phyloP scores from a whole-genome alignment of 2,113 vertebrate species.

The Isurus oxyrinchus region DNA sequence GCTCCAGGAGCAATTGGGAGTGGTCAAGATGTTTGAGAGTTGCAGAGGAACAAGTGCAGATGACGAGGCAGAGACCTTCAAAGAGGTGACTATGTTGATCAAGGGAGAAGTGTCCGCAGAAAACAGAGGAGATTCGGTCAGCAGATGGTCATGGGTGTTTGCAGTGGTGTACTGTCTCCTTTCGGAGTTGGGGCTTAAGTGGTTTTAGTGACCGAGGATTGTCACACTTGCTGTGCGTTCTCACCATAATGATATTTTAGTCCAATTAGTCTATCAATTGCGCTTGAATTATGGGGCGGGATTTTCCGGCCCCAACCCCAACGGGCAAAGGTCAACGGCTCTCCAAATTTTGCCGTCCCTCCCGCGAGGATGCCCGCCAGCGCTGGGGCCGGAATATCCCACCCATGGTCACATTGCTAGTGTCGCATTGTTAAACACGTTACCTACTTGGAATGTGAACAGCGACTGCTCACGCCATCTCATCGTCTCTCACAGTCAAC shows the following conservation, averaged over 20 bases:
- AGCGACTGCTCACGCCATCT: too few relatives aligned
- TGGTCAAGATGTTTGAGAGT: background rate
- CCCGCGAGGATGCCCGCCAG: too few relatives aligned
- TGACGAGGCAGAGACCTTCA: background rate
- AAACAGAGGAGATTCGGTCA: background rate
- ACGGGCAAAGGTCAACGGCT: too few relatives aligned
- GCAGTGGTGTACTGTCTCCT: too few relatives aligned
- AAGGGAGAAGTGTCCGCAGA: background rate
- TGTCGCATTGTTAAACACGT: too few relatives aligned
- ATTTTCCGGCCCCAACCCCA: too few relatives aligned
- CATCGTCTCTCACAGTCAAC: too few relatives aligned
- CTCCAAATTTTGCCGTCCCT: too few relatives aligned
- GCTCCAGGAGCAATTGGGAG: background rate
- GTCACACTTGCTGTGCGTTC: background rate
- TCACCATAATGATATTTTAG: background rate
- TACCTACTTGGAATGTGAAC: too few relatives aligned
- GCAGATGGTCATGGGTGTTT: background rate
- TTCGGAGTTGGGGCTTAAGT: background rate
- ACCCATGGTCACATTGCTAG: background rate
- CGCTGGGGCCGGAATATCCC: too few relatives aligned
- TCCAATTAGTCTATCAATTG: background rate
- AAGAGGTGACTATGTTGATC: background rate
- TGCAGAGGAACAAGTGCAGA: background rate
- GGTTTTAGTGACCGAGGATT: background rate
- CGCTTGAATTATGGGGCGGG: background rate